phyloP scores from a whole-genome alignment of 2,113 vertebrate genomes.

The Eretmodus cyanostictus region DNA sequence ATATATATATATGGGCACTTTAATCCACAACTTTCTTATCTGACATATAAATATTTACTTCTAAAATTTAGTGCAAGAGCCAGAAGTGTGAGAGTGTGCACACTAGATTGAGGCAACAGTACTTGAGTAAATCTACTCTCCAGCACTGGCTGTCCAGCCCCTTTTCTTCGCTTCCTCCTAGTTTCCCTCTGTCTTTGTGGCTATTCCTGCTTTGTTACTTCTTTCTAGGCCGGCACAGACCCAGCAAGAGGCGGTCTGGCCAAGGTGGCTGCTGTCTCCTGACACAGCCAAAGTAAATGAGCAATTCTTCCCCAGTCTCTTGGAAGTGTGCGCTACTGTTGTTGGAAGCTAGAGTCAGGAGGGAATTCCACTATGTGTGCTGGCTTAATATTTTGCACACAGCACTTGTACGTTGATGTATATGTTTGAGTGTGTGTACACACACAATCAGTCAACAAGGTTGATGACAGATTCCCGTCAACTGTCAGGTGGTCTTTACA shows the following conservation, averaged over 20 bases:
- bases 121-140: neutral
- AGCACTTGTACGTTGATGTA: neutral
- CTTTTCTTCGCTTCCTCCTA: neutral
- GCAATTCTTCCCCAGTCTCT: conserved; percentile 16
- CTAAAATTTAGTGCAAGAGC: neutral
- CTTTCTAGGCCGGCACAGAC: conserved; percentile 10
- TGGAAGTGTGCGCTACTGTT: conserved; percentile 31
- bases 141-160: neutral
- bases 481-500: conserved; percentile 29
- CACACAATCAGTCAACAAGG: neutral
- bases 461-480: conserved; percentile 15
- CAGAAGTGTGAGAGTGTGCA: neutral
- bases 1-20: neutral
- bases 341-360: conserved; percentile 1
- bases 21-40: neutral
- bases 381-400: neutral
- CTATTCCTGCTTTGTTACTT: neutral
- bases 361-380: conserved; percentile 19
- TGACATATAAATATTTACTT: neutral
- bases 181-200: neutral
- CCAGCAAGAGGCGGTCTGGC: conserved; percentile 29
- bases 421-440: neutral
- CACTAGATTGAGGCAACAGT: neutral
- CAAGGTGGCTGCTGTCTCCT: conserved; percentile 22
- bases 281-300: conserved; percentile 54